Base-by-base conservation (phyloP, 2,888 invertebrate species). In the Balanococcus diminutus region DNA sequence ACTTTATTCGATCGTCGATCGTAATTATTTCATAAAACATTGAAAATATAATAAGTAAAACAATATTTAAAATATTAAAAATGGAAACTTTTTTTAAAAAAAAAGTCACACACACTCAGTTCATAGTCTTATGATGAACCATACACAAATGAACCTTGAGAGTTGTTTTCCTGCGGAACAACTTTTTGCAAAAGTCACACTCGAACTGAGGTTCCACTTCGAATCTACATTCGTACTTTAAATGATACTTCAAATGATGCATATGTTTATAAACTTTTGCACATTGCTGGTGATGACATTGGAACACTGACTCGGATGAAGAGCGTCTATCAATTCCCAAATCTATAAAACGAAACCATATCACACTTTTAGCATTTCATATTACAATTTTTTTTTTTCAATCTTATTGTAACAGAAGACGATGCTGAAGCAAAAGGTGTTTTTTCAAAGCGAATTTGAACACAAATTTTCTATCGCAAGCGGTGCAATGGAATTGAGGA, bases 401-500 rank as follows among this genome's bases (percentile, higher is more conserved):
- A 67, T 28, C 16, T 46, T 28, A 32, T 19, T 84, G 14, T 11
- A 83, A 19, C 6, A 83, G 2, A 1, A 67, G 6, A 32, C 28
- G n/a, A 79, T 85, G 85, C 16, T 79, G 46, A 4, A 85, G 19
- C 28, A 85, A 25, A 11, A 85, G 6, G 31, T 85, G 85, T 19
- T 85, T 85, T 22, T 46, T 36, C 16, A 85, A n/a, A 9, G 19
- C 79, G 11, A 85, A 83, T 2, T 84, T 87, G 39, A 81, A 86
- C 19, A 22, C 14, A 72, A 83, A 87, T 32, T 86, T 87, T 83
- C 67, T 87, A 3, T 83, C 19, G 46, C 87, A 86, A 67, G 85
- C 91, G 67, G 91, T 91, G 87, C 93, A 93, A 87, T 92, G 91
- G 89, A 93, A 93, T 88, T 92, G 92, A 0, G 93, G 93, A 88